Evolutionary conservation across 1,140 invertebrate genomes (phyloP).

Genomic region (Aphis gossypii): DNA sequence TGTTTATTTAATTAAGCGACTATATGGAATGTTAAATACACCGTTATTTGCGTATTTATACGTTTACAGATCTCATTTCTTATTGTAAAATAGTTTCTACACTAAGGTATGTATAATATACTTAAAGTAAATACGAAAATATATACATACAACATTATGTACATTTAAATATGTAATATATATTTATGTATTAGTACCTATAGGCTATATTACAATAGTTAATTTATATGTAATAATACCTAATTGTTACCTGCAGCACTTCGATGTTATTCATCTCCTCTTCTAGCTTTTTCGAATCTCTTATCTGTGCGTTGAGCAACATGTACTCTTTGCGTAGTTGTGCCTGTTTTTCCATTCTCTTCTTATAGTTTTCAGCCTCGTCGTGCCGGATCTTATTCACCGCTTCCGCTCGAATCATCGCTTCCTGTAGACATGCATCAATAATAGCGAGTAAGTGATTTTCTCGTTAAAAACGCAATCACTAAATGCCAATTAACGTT

Average conservation of each 20-base stretch:
- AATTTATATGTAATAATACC: neutral
- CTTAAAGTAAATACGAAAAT: too few relatives aligned
- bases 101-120: neutral
- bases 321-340: slow-evolving; percentile 39
- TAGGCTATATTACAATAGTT: too few relatives aligned
- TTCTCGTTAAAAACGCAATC: neutral
- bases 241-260: slow-evolving; percentile 65
- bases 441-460: neutral
- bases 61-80: neutral
- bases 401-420: slow-evolving; percentile 63
- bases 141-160: too few relatives aligned
- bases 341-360: slow-evolving; percentile 64
- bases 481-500: neutral
- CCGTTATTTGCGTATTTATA: neutral
- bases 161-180: too few relatives aligned
- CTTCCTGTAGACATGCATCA: slow-evolving; percentile 12
- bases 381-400: slow-evolving; percentile 68
- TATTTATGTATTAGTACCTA: too few relatives aligned
- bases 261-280: slow-evolving; percentile 69
- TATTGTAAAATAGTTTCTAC: neutral
- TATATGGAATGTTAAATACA: neutral
- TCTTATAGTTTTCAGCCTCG: slow-evolving; percentile 65
- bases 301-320: slow-evolving; percentile 44
- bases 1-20: neutral
- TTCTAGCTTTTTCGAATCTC: slow-evolving; percentile 63